Base-by-base conservation (phyloP, 1,140 invertebrate species). In the Copidosoma floridanum region DNA sequence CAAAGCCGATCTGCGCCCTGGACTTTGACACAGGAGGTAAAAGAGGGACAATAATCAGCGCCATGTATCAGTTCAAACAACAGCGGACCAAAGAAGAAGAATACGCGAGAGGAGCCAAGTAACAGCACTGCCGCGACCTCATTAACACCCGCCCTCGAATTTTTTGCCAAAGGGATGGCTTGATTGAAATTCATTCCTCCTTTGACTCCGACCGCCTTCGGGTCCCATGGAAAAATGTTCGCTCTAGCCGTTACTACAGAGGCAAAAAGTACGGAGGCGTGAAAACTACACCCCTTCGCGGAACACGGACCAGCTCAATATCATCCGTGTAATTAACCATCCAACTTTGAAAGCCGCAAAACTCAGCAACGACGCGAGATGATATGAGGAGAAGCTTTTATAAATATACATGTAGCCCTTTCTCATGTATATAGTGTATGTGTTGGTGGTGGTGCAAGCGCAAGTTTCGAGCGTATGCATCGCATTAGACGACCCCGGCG, bases 311-410 rank as follows among this genome's bases (percentile, higher is more conserved):
- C n/a, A n/a, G n/a, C n/a, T n/a, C n/a, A n/a, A n/a, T n/a, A n/a
- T n/a, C n/a, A n/a, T n/a, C 38, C 18, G 57, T 23, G 38, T 47
- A 60, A 53, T 60, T 53, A 60, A 60, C 50, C 53, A 60, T 60
- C 51, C 54, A 60, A 60, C 41, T 60, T 54, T 16, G 21, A 27
- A 37, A 57, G 54, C 43, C 54, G 44, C 54, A 47, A 57, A 46
- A 57, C 41, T 44, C 21, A 16, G 7, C 40, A 43, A 43, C 18
- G 12, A 21, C 10, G 40, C 14, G 10, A 48, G n/a, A 48, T n/a
- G n/a, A n/a, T n/a, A n/a, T n/a, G 24, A 35, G 41, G 41, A 56
- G 24, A 14, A n/a, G n/a, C n/a, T n/a, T n/a, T n/a, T n/a, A n/a
- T n/a, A n/a, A n/a, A n/a, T n/a, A n/a, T n/a, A n/a, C n/a, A n/a